Evolutionary conservation across 2,797 vertebrate genomes (phyloP).

Genomic region (Coregonus suidteri): DNA sequence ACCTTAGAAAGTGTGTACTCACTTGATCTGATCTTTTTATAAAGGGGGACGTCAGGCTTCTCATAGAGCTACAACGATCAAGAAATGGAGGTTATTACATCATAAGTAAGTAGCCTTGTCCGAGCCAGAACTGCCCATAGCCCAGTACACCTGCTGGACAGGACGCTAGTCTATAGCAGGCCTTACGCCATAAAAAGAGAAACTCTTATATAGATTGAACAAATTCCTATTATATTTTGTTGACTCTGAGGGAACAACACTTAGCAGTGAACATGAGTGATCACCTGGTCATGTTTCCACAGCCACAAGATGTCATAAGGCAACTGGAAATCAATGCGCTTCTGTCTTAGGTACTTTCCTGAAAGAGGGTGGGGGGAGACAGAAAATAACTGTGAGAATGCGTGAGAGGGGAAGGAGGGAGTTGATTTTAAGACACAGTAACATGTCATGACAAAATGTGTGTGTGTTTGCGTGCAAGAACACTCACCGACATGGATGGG

Average conservation of each 20-base stretch:
- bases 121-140: background rate
- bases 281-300: constrained; percentile 99
- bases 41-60: constrained; percentile 81
- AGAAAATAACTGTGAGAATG: constrained; percentile 11
- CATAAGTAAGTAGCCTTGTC: background rate
- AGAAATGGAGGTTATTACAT: background rate
- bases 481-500: constrained; percentile 97
- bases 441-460: background rate
- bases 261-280: constrained; percentile 26
- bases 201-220: background rate
- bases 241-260: background rate
- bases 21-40: constrained; percentile 84
- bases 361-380: constrained; percentile 27
- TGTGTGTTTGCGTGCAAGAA: background rate
- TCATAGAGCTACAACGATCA: constrained; percentile 74
- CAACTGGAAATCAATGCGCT: constrained; percentile 98
- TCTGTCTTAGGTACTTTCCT: constrained; percentile 99
- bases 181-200: constrained; percentile 1
- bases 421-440: background rate
- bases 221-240: background rate
- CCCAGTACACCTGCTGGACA: too few species aligned
- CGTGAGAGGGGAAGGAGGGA: background rate
- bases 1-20: constrained; percentile 45
- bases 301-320: constrained; percentile 99
- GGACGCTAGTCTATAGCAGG: too few species aligned